phyloP scores from a whole-genome alignment of 1,140 invertebrate species.

The Spodoptera frugiperda region DNA sequence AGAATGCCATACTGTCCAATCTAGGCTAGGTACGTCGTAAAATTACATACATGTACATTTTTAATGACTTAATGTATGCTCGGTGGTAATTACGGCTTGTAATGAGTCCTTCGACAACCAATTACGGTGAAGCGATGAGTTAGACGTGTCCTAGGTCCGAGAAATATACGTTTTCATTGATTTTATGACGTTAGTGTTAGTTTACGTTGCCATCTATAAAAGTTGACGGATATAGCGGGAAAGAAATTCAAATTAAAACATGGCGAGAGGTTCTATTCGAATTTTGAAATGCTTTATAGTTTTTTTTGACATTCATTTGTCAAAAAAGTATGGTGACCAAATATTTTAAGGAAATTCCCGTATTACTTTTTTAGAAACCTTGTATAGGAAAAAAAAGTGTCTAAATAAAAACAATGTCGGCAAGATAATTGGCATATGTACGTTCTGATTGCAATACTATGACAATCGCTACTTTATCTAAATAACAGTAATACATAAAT shows the following conservation, averaged over 20 bases:
- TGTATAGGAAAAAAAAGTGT: not conserved
- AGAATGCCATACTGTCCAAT: not conserved
- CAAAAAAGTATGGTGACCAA: no score
- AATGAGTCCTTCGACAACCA: not conserved
- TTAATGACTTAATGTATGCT: slow-evolving; percentile 34
- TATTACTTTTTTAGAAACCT: not conserved
- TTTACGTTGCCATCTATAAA: not conserved
- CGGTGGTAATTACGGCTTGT: not conserved
- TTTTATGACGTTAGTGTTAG: not conserved
- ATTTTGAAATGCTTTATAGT: no score
- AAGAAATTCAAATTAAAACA: no score
- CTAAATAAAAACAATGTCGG: not conserved
- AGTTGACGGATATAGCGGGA: no score
- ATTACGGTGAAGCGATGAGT: not conserved
- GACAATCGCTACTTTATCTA: slow-evolving; percentile 12
- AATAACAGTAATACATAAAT: slow-evolving; percentile 23
- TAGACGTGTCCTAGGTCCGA: not conserved
- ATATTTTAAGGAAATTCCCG: not conserved
- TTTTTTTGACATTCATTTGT: no score
- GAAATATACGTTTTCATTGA: not conserved
- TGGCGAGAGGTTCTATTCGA: no score
- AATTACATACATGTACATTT: slow-evolving; percentile 21
- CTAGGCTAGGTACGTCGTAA: slow-evolving; percentile 6
- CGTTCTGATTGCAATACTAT: not conserved
- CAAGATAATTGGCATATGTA: not conserved